Evolutionary conservation across 2,888 invertebrate species (phyloP).

Genomic region (Psylliodes chrysocephalus): DNA sequence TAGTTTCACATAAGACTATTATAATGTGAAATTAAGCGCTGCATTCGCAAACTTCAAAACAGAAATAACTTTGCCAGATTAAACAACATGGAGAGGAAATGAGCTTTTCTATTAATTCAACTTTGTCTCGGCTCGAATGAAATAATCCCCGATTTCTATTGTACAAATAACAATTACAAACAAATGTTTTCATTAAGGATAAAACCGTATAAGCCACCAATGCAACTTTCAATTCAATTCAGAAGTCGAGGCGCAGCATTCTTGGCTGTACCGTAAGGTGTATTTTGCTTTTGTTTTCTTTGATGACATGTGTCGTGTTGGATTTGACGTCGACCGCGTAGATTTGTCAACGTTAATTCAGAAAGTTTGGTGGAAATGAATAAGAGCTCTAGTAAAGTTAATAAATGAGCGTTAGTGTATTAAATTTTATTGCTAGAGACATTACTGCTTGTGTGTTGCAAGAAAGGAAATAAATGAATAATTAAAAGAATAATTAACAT

Average conservation of each 20-base stretch:
- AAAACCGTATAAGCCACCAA: conserved; percentile 10
- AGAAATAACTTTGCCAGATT: conserved; percentile 3
- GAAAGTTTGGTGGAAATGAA: not conserved
- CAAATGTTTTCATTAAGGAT: conserved; percentile 25
- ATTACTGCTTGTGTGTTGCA: not conserved
- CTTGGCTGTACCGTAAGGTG: not conserved
- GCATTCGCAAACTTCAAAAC: too few species aligned
- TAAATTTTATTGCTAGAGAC: not conserved
- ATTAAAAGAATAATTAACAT: too few species aligned
- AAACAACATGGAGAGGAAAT: not conserved
- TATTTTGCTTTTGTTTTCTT: conserved; percentile 7
- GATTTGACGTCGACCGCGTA: not conserved
- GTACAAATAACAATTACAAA: conserved; percentile 23
- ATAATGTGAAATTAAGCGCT: too few species aligned
- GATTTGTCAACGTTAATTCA: conserved; percentile 4
- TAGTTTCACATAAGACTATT: too few species aligned
- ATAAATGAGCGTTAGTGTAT: not conserved
- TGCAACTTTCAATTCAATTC: conserved; percentile 10
- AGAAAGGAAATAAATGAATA: too few species aligned
- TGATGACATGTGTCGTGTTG: not conserved
- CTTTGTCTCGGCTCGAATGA: conserved; percentile 9
- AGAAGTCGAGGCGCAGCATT: not conserved
- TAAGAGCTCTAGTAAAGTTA: not conserved
- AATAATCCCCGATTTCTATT: conserved; percentile 18
- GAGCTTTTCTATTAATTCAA: conserved; percentile 19